Evolutionary conservation across 2,888 invertebrate species (phyloP).

Genomic region (Pachliopta kotzebuea): DNA sequence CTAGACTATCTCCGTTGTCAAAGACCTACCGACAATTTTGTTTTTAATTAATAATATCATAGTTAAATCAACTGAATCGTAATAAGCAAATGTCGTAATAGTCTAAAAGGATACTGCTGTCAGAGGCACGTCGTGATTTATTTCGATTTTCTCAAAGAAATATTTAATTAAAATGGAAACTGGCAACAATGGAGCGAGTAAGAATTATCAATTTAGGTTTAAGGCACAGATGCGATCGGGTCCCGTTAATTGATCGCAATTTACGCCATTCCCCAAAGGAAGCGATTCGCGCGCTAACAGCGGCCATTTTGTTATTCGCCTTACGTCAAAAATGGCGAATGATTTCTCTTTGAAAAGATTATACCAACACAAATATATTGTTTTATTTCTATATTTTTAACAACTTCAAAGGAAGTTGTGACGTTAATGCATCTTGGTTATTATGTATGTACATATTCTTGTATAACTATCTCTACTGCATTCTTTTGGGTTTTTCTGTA

Average conservation of each 20-base stretch:
- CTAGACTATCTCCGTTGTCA: too few relatives aligned
- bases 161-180: constrained; percentile 41
- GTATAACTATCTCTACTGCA: too few relatives aligned
- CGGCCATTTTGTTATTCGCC: constrained; percentile 32
- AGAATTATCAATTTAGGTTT: constrained; percentile 39
- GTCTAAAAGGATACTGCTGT: constrained; percentile 3
- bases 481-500: too few relatives aligned
- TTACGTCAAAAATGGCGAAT: constrained; percentile 11
- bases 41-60: neutral
- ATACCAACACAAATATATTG: too few relatives aligned
- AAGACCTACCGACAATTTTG: too few relatives aligned
- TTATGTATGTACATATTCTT: too few relatives aligned
- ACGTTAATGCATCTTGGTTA: too few relatives aligned
- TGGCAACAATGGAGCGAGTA: constrained; percentile 34
- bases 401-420: too few relatives aligned
- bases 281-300: constrained; percentile 28
- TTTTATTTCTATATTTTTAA: too few relatives aligned
- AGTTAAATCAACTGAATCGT: neutral
- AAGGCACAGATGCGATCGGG: constrained; percentile 43
- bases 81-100: constrained; percentile 3
- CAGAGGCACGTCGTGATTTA: constrained; percentile 16
- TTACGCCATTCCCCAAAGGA: constrained; percentile 35
- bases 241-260: constrained; percentile 44
- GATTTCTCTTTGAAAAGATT: too few relatives aligned
- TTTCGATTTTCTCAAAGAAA: constrained; percentile 31